Base-by-base conservation (phyloP, 2,113 vertebrate species). In the Enhydra lutris region DNA sequence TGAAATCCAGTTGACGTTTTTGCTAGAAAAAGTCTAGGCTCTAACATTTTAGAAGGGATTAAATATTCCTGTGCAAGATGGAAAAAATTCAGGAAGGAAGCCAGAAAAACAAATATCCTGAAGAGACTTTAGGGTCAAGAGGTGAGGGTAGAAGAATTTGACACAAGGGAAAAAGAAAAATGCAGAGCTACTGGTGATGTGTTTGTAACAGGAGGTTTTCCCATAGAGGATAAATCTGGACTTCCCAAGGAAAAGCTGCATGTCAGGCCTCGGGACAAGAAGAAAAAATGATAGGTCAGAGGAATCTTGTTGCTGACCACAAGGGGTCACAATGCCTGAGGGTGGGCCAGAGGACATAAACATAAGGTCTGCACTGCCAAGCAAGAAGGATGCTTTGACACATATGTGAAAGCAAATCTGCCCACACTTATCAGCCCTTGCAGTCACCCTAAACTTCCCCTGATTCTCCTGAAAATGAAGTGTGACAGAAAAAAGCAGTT, bases 121-220 rank as follows among this genome's bases (percentile, higher is more conserved):
- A 65, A 84, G 76, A 96, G 82, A 36, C 86, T 86, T 86, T 34
- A n/a, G 78, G 57, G 91, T 94, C 94, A 21, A 73, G 88, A 90
- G 96, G 93, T 55, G 84, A 92, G 67, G 31, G 45, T 29, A 59
- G 88, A 93, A 93, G 92, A 94, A 92, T 94, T 20, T 69, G 80
- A 82, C 94, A 39, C 57, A 4, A 84, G 52, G 95, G 93, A 31
- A 50, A 34, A 55, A 21, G 88, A 47, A 47, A 55, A 81, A 57
- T 29, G 79, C 55, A 57, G 83, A 74, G 88, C 88, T 80, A 4
- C 83, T 81, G 73, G 65, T 23, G 71, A 36, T 15, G 29, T 71
- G 15, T 80, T 89, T 50, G 31, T 23, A 57, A 45, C 78, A 34
- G 47, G 34, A 85, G n/a, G 29, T 17, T 31, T 84, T 85, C 84